Percentiles rank a stretch among this genome's conserved stretches.
Conservation (phyloP, 2,888 invertebrate genomes). For the Dasysyrphus albostriatus region DNA sequence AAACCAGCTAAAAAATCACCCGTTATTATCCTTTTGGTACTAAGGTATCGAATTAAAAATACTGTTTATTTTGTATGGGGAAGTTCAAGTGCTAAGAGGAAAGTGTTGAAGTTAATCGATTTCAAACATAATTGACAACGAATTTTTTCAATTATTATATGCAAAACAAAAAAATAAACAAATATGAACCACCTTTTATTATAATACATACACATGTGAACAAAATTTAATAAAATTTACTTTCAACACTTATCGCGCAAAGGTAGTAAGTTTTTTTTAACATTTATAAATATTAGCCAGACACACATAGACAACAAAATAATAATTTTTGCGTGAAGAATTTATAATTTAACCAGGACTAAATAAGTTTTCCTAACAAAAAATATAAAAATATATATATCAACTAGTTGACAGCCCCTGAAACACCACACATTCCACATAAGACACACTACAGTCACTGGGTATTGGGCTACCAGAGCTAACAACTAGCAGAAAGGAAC, state of each 20-base stretch:
- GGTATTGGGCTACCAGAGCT: constrained; percentile 17
- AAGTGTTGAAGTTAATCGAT: too few relatives aligned
- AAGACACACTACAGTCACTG: constrained; percentile 21
- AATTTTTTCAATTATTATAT: too few relatives aligned
- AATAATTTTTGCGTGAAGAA: neutral
- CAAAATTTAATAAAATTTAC: neutral
- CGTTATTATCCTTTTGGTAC: too few relatives aligned
- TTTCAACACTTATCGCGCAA: neutral
- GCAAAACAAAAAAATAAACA: too few relatives aligned
- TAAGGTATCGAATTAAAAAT: too few relatives aligned
- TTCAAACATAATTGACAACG: too few relatives aligned
- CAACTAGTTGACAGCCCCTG: constrained; percentile 45
- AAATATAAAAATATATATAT: neutral
- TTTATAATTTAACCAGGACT: neutral
- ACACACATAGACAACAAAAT: neutral
- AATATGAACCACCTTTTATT: too few relatives aligned
- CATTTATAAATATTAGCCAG: neutral
- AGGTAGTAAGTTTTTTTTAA: neutral
- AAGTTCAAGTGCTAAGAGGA: too few relatives aligned
- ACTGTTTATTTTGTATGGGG: too few relatives aligned
- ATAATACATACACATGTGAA: too few relatives aligned
- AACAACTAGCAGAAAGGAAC: constrained; percentile 31
- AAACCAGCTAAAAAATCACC: too few relatives aligned
- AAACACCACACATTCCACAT: constrained; percentile 1
- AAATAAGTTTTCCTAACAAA: neutral